Conservation (phyloP, 2,113 vertebrate genomes). For the Macrotus californicus region DNA sequence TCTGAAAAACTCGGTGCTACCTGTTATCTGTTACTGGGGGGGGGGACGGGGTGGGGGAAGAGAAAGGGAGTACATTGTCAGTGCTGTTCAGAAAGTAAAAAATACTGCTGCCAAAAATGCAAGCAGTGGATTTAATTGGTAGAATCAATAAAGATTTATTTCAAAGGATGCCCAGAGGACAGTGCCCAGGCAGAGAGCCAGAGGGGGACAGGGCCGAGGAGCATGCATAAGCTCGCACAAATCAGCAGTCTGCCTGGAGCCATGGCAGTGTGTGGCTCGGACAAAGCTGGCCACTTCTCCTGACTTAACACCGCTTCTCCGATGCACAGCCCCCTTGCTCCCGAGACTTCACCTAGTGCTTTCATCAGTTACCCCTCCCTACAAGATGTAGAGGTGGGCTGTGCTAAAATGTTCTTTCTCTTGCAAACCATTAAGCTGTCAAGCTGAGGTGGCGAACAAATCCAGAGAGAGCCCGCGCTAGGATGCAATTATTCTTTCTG, state of each 20-base stretch:
- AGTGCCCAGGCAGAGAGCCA: neutral
- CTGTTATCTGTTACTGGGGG: neutral
- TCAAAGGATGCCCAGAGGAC: neutral
- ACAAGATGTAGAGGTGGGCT: neutral
- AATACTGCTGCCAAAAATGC: neutral
- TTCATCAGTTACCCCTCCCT: neutral
- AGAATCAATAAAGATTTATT: slow-evolving; percentile 17
- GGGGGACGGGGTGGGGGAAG: neutral
- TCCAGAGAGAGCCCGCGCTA: slow-evolving; percentile 32
- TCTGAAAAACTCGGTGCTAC: neutral
- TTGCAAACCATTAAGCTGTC: slow-evolving; percentile 64
- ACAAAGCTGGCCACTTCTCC: neutral
- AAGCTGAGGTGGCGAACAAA: slow-evolving; percentile 57
- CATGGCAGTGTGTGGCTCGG: neutral
- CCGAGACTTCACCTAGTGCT: neutral
- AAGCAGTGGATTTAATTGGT: neutral
- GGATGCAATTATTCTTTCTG: slow-evolving; percentile 72
- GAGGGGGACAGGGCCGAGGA: neutral
- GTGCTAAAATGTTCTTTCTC: slow-evolving; percentile 51
- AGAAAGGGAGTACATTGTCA: neutral
- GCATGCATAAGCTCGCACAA: neutral
- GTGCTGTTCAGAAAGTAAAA: neutral
- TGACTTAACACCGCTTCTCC: slow-evolving; percentile 29
- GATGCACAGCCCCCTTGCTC: neutral
- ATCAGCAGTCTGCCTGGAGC: neutral